Evolutionary conservation across 2,113 vertebrate genomes (phyloP).

Genomic region (Gymnobelideus leadbeateri): DNA sequence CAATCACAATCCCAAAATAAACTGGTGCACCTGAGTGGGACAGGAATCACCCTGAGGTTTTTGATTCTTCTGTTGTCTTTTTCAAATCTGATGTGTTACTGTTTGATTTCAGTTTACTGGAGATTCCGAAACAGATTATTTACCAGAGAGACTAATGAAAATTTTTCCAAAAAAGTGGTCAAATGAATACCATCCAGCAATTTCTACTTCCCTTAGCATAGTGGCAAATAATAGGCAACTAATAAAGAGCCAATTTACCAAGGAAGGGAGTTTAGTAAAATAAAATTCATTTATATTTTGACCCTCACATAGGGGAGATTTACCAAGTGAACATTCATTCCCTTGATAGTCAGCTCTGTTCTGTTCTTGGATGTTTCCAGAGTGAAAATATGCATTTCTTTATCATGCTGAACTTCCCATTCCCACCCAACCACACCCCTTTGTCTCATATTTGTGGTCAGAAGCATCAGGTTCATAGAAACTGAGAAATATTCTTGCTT

Average conservation of each 20-base stretch:
- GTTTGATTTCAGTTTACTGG: constrained; percentile 53
- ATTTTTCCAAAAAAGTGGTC: constrained; percentile 71
- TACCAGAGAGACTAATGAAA: constrained; percentile 64
- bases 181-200: constrained; percentile 64
- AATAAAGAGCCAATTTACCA: constrained; percentile 80
- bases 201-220: constrained; percentile 62
- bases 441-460: constrained; percentile 31
- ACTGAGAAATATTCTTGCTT: constrained; percentile 29
- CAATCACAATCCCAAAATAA: constrained; percentile 73
- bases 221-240: constrained; percentile 71
- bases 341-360: constrained; percentile 62
- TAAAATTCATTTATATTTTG: constrained; percentile 82
- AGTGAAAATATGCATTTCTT: constrained; percentile 58
- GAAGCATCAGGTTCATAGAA: constrained; percentile 41
- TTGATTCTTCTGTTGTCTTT: constrained; percentile 60
- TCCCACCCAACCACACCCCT: background rate
- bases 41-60: constrained; percentile 66
- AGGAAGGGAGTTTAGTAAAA: constrained; percentile 74
- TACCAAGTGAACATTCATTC: constrained; percentile 80
- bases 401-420: constrained; percentile 45
- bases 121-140: constrained; percentile 64
- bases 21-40: constrained; percentile 25
- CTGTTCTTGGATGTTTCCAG: constrained; percentile 72
- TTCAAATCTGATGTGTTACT: constrained; percentile 58
- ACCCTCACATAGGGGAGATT: constrained; percentile 77